Evolutionary conservation across 2,797 vertebrate genomes (phyloP).

Genomic region (Myotis vivesi): DNA sequence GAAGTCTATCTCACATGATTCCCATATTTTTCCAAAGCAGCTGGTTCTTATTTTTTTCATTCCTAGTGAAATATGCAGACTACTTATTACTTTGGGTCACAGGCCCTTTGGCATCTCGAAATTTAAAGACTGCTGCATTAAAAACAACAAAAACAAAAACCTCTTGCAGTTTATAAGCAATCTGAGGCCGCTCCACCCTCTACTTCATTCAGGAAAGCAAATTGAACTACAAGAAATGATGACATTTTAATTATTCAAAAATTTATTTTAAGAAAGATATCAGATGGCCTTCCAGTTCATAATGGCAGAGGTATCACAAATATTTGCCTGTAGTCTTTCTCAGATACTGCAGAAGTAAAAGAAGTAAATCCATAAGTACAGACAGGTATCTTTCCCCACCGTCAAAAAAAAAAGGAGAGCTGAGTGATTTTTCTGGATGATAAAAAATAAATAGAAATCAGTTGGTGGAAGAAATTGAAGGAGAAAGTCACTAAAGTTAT

Average conservation of each 20-base stretch:
- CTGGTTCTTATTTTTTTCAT: not conserved
- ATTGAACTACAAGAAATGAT: not conserved
- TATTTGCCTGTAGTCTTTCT: not conserved
- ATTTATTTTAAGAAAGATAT: not conserved
- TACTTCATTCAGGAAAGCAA: not conserved
- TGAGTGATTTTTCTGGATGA: not conserved
- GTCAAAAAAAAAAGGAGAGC: not conserved
- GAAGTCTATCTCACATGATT: not conserved
- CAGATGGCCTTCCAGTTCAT: not conserved
- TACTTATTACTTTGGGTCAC: not conserved
- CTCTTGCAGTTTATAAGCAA: not conserved
- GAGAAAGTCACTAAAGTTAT: not conserved
- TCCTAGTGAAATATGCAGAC: not conserved
- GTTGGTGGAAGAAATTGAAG: not conserved
- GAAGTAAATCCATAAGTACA: not conserved
- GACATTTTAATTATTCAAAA: constrained; percentile 30
- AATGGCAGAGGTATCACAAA: not conserved
- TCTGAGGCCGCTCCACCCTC: not conserved
- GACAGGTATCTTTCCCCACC: not conserved
- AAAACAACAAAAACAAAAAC: not conserved
- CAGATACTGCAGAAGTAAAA: not conserved
- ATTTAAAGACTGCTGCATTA: not conserved
- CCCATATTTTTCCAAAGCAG: not conserved
- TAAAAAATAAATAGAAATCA: constrained; percentile 25
- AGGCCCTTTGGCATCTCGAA: not conserved